phyloP scores from a whole-genome alignment of 2,113 vertebrate species.

The Myiozetetes cayanensis region DNA sequence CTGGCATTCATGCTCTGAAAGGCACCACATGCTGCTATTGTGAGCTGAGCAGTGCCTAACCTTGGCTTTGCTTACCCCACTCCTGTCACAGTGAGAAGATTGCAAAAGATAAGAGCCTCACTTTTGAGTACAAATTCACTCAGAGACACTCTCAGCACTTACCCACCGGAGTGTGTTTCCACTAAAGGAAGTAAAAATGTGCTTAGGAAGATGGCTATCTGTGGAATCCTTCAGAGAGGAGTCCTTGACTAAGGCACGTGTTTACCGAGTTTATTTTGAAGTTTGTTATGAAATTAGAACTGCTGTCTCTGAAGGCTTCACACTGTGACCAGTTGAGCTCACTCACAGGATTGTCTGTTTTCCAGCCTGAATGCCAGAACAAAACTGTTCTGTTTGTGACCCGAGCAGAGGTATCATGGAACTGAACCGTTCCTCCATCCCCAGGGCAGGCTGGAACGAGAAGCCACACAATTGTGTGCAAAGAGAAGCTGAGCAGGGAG shows the following conservation, averaged over 20 bases:
- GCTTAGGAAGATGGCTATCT: slow-evolving; percentile 6
- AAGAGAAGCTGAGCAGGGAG: not conserved
- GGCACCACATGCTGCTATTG: slow-evolving; percentile 61
- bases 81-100: slow-evolving; percentile 13
- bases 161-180: not conserved
- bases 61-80: slow-evolving; percentile 44
- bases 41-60: slow-evolving; percentile 38
- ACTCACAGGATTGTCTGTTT: not conserved
- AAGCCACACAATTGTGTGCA: not conserved
- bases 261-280: not conserved
- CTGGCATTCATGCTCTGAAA: slow-evolving; percentile 59
- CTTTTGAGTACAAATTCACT: not conserved
- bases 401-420: not conserved
- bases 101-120: slow-evolving; percentile 23
- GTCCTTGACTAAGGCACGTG: not conserved
- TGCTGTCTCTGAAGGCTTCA: not conserved
- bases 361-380: not conserved
- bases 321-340: not conserved
- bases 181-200: not conserved
- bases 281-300: not conserved
- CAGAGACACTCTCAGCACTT: not conserved
- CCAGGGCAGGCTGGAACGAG: not conserved
- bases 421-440: not conserved
- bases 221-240: not conserved
- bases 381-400: not conserved